Evolutionary conservation across 2,888 invertebrate genomes (phyloP).

Genomic region (Ophion ventricosus): DNA sequence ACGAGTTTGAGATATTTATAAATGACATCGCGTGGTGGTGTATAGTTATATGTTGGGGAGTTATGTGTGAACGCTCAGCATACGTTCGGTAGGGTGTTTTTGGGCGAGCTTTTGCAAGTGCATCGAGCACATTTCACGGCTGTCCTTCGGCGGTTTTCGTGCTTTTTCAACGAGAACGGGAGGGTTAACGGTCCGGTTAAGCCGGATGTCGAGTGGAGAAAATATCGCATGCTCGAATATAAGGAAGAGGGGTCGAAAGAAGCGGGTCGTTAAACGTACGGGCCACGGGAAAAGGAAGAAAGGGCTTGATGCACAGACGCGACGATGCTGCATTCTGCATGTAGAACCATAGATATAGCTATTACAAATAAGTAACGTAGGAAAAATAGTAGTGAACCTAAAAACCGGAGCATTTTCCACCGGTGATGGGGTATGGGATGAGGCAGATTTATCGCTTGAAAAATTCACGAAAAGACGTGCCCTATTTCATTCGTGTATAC

Average conservation of each 20-base stretch:
- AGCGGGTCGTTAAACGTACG: slow-evolving; percentile 33
- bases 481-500: not conserved
- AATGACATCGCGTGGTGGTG: not conserved
- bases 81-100: no score
- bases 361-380: slow-evolving; percentile 13
- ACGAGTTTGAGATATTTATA: not conserved
- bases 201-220: slow-evolving; percentile 61
- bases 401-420: slow-evolving; percentile 39
- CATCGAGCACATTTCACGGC: slow-evolving; percentile 27
- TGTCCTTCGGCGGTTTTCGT: slow-evolving; percentile 27
- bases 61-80: no score
- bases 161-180: slow-evolving; percentile 36
- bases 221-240: slow-evolving; percentile 50
- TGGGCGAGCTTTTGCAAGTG: slow-evolving; percentile 13
- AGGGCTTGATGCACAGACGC: slow-evolving; percentile 24
- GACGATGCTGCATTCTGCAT: slow-evolving; percentile 39
- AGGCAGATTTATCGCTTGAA: slow-evolving; percentile 76
- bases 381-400: slow-evolving; percentile 22
- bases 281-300: slow-evolving; percentile 32
- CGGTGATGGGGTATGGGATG: slow-evolving; percentile 49
- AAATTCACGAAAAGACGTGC: slow-evolving; percentile 72
- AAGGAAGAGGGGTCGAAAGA: not conserved
- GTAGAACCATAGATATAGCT: slow-evolving; percentile 21
- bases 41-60: not conserved
- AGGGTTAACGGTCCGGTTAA: slow-evolving; percentile 63